phyloP scores from a whole-genome alignment of 1,140 invertebrate species.

The Vanessa tameamea region DNA sequence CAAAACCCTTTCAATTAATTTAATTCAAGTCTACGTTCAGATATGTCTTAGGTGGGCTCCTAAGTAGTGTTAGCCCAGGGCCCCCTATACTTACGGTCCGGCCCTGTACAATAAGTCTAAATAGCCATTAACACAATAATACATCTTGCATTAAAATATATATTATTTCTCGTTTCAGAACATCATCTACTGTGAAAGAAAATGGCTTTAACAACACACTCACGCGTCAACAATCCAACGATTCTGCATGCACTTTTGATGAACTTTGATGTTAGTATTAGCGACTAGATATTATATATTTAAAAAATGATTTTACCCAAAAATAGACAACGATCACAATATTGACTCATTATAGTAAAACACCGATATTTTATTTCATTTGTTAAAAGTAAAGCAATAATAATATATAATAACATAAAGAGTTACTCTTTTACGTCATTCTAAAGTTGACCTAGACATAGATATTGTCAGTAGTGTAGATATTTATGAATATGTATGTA shows the following conservation, averaged over 20 bases:
- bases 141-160: no score
- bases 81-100: no score
- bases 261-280: conserved; percentile 49
- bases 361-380: no score
- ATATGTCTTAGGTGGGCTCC: no score
- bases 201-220: conserved; percentile 54
- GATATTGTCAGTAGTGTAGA: no score
- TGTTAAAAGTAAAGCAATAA: neutral
- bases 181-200: conserved; percentile 59
- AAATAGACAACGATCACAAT: neutral
- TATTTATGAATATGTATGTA: neutral
- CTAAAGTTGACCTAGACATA: neutral
- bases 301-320: neutral
- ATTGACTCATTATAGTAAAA: neutral
- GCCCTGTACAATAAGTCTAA: no score
- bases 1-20: no score
- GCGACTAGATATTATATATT: conserved; percentile 9
- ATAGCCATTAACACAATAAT: no score
- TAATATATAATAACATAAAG: no score
- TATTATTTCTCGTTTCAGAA: conserved; percentile 51
- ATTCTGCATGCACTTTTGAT: conserved; percentile 63
- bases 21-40: no score
- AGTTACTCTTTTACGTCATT: neutral
- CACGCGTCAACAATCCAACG: conserved; percentile 58
- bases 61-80: no score